Evolutionary conservation across 2,113 vertebrate species (phyloP).

Genomic region (Camelus bactrianus): DNA sequence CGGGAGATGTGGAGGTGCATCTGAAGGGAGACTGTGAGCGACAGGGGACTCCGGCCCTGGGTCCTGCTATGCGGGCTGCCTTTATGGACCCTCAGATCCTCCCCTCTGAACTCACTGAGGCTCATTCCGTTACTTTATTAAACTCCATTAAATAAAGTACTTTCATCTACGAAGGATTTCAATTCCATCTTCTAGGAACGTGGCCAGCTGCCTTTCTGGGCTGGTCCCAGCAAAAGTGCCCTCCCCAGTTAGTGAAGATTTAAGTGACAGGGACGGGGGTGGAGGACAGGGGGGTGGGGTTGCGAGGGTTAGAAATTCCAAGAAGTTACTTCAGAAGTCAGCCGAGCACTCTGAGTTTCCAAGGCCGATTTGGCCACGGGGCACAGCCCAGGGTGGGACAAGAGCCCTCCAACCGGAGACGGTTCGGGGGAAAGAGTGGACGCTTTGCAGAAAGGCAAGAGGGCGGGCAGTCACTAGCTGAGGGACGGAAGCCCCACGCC

Average conservation of each 20-base stretch:
- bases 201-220: neutral
- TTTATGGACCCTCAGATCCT: slow-evolving; percentile 1
- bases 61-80: neutral
- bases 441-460: neutral
- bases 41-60: neutral
- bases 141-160: slow-evolving; percentile 62
- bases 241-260: neutral
- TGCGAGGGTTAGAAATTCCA: neutral
- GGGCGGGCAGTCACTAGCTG: neutral
- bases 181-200: neutral
- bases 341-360: neutral
- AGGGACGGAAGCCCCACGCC: neutral
- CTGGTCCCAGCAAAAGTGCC: neutral
- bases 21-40: neutral
- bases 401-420: neutral
- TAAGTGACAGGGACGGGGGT: neutral
- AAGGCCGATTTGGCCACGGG: neutral
- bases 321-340: neutral
- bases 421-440: fast-evolving
- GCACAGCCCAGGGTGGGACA: fast-evolving
- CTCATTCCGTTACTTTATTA: slow-evolving; percentile 66
- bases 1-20: slow-evolving; percentile 23
- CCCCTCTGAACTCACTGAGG: slow-evolving; percentile 38
- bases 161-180: slow-evolving; percentile 59
- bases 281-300: too few relatives aligned